Evolutionary conservation across 2,113 vertebrate genomes (phyloP).

Genomic region (Hepsetus odoe): DNA sequence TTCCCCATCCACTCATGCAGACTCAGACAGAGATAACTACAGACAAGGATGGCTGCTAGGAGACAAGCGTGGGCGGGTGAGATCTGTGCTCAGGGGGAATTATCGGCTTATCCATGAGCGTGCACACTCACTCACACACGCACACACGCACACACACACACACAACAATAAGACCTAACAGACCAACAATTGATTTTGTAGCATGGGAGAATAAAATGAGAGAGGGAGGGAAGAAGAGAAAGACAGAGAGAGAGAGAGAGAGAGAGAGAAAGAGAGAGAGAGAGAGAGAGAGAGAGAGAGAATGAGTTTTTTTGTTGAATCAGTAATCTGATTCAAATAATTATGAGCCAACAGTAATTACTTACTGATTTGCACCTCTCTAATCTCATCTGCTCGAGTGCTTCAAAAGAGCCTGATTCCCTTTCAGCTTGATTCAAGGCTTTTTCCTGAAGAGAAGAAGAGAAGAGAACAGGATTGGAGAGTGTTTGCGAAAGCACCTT

Average conservation of each 20-base stretch:
- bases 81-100: slow-evolving; percentile 45
- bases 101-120: slow-evolving; percentile 45
- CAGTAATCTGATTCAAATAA: slow-evolving; percentile 39
- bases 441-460: slow-evolving; percentile 19
- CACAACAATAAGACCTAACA: slow-evolving; percentile 3
- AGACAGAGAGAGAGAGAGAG: not conserved
- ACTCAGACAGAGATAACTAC: slow-evolving; percentile 48
- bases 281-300: not conserved
- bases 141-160: slow-evolving; percentile 15
- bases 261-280: not conserved
- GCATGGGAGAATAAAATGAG: not conserved
- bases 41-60: slow-evolving; percentile 52
- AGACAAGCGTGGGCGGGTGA: slow-evolving; percentile 49
- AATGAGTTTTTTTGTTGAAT: slow-evolving; percentile 23
- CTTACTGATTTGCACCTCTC: slow-evolving; percentile 32
- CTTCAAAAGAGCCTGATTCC: slow-evolving; percentile 13
- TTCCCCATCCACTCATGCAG: slow-evolving; percentile 41
- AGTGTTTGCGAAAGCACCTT: slow-evolving; percentile 23
- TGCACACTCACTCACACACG: not conserved
- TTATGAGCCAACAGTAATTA: slow-evolving; percentile 31
- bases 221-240: not conserved
- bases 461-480: slow-evolving; percentile 13
- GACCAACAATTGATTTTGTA: slow-evolving; percentile 34
- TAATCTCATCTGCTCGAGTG: slow-evolving; percentile 34
- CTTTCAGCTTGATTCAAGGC: slow-evolving; percentile 10